A percentile compares a stretch with the other conserved stretches of the same genome.
Conservation (phyloP, 2,888 invertebrate genomes). For the Volucella zonaria region DNA sequence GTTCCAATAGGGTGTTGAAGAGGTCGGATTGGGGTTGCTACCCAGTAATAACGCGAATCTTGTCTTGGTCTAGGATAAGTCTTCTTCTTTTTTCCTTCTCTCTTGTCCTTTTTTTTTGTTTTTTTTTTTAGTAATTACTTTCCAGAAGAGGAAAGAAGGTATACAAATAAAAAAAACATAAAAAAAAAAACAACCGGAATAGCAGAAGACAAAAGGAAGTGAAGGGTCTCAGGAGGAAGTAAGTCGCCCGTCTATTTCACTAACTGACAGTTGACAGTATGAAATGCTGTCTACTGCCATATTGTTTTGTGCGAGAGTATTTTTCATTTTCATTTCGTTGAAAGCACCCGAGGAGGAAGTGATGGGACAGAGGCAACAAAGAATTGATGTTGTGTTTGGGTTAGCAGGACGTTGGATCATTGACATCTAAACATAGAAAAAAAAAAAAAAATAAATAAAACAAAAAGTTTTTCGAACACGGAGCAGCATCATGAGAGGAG, state of each 20-base stretch:
- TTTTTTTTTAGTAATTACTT: slow-evolving; percentile 56
- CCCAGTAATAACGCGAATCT: slow-evolving; percentile 30
- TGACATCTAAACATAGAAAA: slow-evolving; percentile 42
- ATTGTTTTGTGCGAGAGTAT: slow-evolving; percentile 51
- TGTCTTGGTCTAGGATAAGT: slow-evolving; percentile 41
- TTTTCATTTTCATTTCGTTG: slow-evolving; percentile 48
- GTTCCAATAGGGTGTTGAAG: slow-evolving; percentile 38
- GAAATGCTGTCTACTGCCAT: slow-evolving; percentile 69
- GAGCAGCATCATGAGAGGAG: background rate
- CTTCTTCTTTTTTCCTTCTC: background rate
- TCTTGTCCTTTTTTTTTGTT: background rate
- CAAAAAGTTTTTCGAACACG: slow-evolving; percentile 20
- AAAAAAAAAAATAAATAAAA: slow-evolving; percentile 23
- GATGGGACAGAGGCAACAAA: background rate
- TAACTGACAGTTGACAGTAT: slow-evolving; percentile 72
- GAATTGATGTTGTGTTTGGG: slow-evolving; percentile 33
- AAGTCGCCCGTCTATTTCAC: slow-evolving; percentile 56
- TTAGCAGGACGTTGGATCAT: slow-evolving; percentile 55
- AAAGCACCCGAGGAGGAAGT: slow-evolving; percentile 16
- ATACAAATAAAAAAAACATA: background rate
- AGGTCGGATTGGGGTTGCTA: slow-evolving; percentile 51
- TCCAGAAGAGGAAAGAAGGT: slow-evolving; percentile 23
- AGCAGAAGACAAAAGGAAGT: background rate
- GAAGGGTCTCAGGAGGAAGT: slow-evolving; percentile 35
- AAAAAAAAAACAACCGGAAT: slow-evolving; percentile 11